phyloP scores from a whole-genome alignment of 1,140 invertebrate species.

The Dendroctonus ponderosae region DNA sequence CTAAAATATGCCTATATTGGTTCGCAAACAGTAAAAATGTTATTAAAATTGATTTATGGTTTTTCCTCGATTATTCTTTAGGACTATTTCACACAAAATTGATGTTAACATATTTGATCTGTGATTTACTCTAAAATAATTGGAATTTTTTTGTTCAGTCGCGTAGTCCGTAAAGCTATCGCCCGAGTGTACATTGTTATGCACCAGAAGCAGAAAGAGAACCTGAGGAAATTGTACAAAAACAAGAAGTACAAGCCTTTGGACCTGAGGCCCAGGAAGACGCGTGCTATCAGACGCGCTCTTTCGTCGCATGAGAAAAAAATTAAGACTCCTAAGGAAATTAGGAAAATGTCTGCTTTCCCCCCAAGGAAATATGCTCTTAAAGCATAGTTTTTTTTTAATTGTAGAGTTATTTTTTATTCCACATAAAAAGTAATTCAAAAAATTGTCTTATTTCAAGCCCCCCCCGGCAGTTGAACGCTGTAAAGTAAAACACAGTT shows the following conservation, averaged over 20 bases:
- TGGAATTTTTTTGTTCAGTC: constrained; percentile 63
- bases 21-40: too few species aligned
- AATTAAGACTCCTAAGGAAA: constrained; percentile 87
- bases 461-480: too few species aligned
- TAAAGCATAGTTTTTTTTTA: too few species aligned
- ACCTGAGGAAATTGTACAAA: constrained; percentile 92
- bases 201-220: constrained; percentile 98
- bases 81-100: too few species aligned
- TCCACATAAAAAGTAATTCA: neutral
- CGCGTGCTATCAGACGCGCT: constrained; percentile 83
- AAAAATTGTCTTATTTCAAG: neutral
- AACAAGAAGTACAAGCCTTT: constrained; percentile 95
- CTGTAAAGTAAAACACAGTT: neutral
- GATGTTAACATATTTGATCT: neutral
- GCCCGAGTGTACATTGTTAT: constrained; percentile 98
- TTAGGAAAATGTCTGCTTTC: constrained; percentile 79
- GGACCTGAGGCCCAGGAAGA: constrained; percentile 95
- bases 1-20: too few species aligned
- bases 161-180: constrained; percentile 96
- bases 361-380: constrained; percentile 92
- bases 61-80: too few species aligned
- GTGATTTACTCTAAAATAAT: neutral
- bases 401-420: constrained; percentile 20
- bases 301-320: constrained; percentile 83
- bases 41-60: too few species aligned